These are phyloP conservation scores for Lamproptera curius DNA, from an alignment of 2,888 invertebrate species.

Conservation along the genomic window DNA sequence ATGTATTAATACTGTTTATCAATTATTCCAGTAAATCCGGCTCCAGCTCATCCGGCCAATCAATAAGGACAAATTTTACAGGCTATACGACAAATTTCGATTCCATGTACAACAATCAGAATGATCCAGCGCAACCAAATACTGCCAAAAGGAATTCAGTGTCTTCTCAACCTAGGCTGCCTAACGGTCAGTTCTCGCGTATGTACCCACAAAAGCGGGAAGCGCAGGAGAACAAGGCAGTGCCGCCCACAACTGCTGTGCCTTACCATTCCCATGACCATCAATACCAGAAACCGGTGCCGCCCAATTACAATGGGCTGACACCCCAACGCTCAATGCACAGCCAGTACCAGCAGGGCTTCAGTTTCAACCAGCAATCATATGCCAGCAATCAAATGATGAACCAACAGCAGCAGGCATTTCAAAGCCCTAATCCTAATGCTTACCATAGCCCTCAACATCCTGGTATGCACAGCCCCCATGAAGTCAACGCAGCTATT, in stretches of 20 bases:
- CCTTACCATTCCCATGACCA: slow-evolving; percentile 68
- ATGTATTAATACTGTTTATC: slow-evolving; percentile 1
- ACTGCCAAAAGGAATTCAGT: slow-evolving; percentile 62
- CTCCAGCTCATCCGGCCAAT: slow-evolving; percentile 70
- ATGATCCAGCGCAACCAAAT: slow-evolving; percentile 53
- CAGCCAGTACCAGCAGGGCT: slow-evolving; percentile 60
- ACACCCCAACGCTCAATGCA: slow-evolving; percentile 61
- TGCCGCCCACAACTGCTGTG: slow-evolving; percentile 41
- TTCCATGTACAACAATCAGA: slow-evolving; percentile 64
- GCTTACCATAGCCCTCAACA: slow-evolving; percentile 66
- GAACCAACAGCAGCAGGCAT: slow-evolving; percentile 51
- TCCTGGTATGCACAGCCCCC: slow-evolving; percentile 62
- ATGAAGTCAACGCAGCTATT: slow-evolving; percentile 53
- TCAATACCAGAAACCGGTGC: slow-evolving; percentile 64
- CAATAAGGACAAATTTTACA: slow-evolving; percentile 68
- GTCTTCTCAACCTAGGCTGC: slow-evolving; percentile 49
- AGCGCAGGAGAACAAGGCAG: slow-evolving; percentile 44
- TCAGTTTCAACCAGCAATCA: slow-evolving; percentile 54
- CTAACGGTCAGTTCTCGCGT: slow-evolving; percentile 66
- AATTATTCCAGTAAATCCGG: slow-evolving; percentile 67
- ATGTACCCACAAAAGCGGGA: slow-evolving; percentile 52
- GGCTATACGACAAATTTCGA: slow-evolving; percentile 68
- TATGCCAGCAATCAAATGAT: slow-evolving; percentile 59
- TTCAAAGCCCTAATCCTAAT: slow-evolving; percentile 55
- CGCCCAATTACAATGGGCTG: slow-evolving; percentile 56